Conservation (phyloP, 2,888 invertebrate species). For the Trissolcus brochymenae region DNA sequence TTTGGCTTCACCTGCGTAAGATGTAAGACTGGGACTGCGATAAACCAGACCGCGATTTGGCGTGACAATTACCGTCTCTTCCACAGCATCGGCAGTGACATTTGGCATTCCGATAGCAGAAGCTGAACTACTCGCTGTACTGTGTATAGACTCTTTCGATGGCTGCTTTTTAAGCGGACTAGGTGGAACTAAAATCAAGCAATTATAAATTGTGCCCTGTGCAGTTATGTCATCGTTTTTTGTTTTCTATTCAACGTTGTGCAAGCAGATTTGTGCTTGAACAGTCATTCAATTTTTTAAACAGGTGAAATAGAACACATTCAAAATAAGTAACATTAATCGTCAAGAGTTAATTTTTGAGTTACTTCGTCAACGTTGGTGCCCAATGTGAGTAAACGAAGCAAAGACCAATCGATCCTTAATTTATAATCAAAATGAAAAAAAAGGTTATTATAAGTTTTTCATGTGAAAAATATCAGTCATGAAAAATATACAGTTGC, state of each 20-base stretch:
- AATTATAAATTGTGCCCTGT: slow-evolving; percentile 2
- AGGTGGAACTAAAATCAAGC: slow-evolving; percentile 59
- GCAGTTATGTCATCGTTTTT: not conserved
- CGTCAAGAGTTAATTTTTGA: slow-evolving; percentile 47
- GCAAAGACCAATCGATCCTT: slow-evolving; percentile 39
- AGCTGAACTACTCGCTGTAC: slow-evolving; percentile 63
- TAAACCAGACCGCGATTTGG: slow-evolving; percentile 78
- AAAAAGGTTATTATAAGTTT: not conserved
- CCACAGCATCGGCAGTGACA: slow-evolving; percentile 61
- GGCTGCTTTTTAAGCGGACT: slow-evolving; percentile 70
- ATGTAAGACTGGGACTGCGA: slow-evolving; percentile 80
- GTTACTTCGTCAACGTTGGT: slow-evolving; percentile 46
- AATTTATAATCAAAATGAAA: no score
- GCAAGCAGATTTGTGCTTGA: not conserved
- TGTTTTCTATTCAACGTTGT: no score
- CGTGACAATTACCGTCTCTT: slow-evolving; percentile 69
- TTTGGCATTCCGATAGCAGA: slow-evolving; percentile 58
- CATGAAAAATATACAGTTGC: not conserved
- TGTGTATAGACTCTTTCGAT: slow-evolving; percentile 71
- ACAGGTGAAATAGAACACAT: not conserved
- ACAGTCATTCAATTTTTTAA: not conserved
- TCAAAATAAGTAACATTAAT: slow-evolving; percentile 37
- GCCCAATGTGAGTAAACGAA: slow-evolving; percentile 45
- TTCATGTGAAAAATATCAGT: not conserved
- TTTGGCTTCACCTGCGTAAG: slow-evolving; percentile 84